These are phyloP conservation scores for Heterohyrax brucei DNA, from an alignment of 2,797 vertebrate species.

Conservation along the genomic window DNA sequence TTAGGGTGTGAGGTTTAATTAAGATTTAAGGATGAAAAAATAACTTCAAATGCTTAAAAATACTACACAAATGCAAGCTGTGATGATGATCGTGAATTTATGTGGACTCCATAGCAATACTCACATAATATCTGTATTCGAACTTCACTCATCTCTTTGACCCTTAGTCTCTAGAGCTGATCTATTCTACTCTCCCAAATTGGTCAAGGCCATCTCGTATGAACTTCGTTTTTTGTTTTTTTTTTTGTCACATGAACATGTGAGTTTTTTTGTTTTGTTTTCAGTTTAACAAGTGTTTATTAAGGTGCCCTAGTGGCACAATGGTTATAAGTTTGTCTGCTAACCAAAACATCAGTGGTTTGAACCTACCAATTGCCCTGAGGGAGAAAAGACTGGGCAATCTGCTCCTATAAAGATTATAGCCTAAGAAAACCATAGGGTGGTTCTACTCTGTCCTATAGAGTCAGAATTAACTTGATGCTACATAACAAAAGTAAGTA, in stretches of 20 bases:
- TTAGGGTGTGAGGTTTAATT: neutral
- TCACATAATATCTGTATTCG: neutral
- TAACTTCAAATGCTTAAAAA: slow-evolving; percentile 30
- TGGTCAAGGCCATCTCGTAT: neutral
- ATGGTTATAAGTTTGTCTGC: neutral
- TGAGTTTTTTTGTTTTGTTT: neutral
- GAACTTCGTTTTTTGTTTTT: neutral
- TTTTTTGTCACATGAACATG: neutral
- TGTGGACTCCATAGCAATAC: neutral
- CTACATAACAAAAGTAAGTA: neutral
- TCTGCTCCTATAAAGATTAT: neutral
- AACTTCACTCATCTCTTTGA: neutral
- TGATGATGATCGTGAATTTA: neutral
- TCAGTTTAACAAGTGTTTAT: slow-evolving; percentile 1
- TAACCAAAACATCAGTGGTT: neutral
- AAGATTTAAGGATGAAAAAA: neutral
- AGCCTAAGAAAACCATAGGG: neutral
- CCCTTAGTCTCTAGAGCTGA: neutral
- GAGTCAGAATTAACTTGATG: neutral
- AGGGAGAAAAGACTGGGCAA: neutral
- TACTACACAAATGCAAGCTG: neutral
- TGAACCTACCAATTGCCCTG: neutral
- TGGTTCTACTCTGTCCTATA: neutral
- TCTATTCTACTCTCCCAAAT: neutral
- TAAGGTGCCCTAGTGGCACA: neutral